phyloP scores from a whole-genome alignment of 2,113 vertebrate genomes.

The Lepus americanus region DNA sequence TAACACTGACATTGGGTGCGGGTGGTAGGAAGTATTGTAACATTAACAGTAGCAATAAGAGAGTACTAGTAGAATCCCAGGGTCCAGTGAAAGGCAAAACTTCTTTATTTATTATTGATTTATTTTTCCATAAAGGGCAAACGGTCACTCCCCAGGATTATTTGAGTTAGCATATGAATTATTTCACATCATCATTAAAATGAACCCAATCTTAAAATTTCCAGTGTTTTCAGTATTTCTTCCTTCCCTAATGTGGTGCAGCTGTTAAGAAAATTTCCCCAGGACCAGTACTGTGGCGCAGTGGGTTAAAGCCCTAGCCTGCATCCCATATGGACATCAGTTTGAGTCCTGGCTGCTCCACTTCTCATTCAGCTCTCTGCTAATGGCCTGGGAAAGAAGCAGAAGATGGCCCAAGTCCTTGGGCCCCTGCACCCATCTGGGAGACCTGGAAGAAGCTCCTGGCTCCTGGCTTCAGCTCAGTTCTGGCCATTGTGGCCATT shows the following conservation, averaged over 20 bases:
- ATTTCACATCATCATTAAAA: neutral
- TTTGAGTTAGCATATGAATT: constrained; percentile 16
- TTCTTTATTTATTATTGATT: neutral
- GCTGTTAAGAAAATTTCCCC: neutral
- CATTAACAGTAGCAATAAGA: neutral
- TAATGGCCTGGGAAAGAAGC: too few species aligned
- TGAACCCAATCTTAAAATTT: constrained; percentile 6
- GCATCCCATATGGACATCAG: too few species aligned
- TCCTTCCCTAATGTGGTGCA: neutral
- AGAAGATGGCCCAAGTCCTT: too few species aligned
- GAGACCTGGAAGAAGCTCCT: too few species aligned
- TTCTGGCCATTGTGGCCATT: too few species aligned
- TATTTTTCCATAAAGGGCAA: constrained; percentile 1
- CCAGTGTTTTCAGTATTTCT: constrained; percentile 15
- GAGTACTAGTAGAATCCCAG: neutral
- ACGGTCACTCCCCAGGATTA: neutral
- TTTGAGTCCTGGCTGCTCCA: too few species aligned
- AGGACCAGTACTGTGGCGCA: too few species aligned
- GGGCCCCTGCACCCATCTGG: too few species aligned
- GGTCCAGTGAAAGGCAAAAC: neutral
- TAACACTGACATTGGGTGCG: neutral
- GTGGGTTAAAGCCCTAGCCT: too few species aligned
- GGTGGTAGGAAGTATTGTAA: neutral
- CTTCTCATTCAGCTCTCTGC: too few species aligned
- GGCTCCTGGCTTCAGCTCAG: too few species aligned